phyloP scores from a whole-genome alignment of 2,113 vertebrate genomes.

The Myanophis thanlyinensis region DNA sequence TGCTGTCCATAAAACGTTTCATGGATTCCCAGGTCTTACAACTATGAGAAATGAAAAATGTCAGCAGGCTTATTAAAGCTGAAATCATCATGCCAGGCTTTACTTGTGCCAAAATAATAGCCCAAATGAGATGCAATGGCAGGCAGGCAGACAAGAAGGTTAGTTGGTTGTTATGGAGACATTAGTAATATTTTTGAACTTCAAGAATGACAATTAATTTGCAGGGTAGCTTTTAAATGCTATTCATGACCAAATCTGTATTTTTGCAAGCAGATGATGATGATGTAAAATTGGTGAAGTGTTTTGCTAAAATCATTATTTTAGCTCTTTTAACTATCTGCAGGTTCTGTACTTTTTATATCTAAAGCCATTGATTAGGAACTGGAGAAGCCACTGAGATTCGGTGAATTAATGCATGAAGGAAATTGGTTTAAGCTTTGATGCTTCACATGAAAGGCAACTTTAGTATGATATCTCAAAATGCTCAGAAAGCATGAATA shows the following conservation, averaged over 20 bases:
- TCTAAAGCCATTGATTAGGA: constrained; percentile 17
- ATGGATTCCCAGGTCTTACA: background rate
- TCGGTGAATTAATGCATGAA: constrained; percentile 18
- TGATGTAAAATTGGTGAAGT: background rate
- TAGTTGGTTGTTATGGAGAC: constrained; percentile 52
- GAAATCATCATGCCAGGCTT: background rate
- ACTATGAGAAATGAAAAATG: constrained; percentile 9
- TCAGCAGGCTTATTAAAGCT: background rate
- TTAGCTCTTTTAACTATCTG: background rate
- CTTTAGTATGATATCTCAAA: background rate
- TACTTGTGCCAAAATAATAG: background rate
- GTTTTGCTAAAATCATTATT: constrained; percentile 47
- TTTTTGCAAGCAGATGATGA: constrained; percentile 22
- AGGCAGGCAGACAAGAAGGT: constrained; percentile 14
- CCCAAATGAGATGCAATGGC: constrained; percentile 36
- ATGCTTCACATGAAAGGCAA: constrained; percentile 2
- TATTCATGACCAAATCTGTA: constrained; percentile 39
- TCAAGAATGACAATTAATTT: constrained; percentile 54
- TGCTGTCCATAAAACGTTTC: background rate
- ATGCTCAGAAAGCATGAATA: background rate
- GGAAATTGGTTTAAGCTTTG: constrained; percentile 18
- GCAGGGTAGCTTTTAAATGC: constrained; percentile 49
- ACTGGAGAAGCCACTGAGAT: constrained; percentile 15
- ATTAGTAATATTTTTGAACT: constrained; percentile 29
- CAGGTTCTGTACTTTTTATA: background rate